Percentiles rank a stretch among this genome's conserved stretches.
Conservation (phyloP, 2,797 vertebrate species). For the Pangasius krempfi region DNA sequence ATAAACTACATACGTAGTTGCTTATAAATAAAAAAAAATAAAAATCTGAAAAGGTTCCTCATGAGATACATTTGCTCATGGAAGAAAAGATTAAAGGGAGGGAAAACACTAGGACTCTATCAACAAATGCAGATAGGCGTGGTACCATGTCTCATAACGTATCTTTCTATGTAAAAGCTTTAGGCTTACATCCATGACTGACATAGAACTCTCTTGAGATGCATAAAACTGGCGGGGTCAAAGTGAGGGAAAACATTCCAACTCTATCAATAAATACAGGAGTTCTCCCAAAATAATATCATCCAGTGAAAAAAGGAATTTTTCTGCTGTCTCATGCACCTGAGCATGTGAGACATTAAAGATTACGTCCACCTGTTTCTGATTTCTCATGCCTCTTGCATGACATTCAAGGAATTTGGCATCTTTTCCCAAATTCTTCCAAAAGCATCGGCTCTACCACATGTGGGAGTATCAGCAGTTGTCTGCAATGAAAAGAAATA, state of each 20-base stretch:
- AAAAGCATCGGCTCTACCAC: background rate
- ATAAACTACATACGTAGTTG: no score
- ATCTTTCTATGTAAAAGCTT: background rate
- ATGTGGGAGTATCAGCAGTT: conserved; percentile 10
- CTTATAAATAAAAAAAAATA: background rate
- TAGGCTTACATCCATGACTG: background rate
- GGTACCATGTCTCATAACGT: background rate
- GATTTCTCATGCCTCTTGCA: background rate
- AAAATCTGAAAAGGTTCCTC: background rate
- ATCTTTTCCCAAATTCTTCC: background rate
- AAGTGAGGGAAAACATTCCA: background rate
- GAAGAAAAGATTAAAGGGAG: background rate
- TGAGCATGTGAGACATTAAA: background rate
- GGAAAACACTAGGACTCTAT: background rate
- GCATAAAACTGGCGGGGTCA: background rate
- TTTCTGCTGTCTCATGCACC: conserved; percentile 2
- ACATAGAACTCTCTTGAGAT: background rate
- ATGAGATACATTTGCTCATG: background rate
- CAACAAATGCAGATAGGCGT: background rate
- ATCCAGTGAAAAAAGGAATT: conserved; percentile 2
- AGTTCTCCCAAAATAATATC: background rate
- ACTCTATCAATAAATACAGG: background rate
- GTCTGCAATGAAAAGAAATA: background rate
- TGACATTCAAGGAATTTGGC: conserved; percentile 8
- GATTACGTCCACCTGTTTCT: conserved; percentile 36